Base-by-base conservation (phyloP, 2,888 invertebrate genomes). In the Trachelus troglodyta region DNA sequence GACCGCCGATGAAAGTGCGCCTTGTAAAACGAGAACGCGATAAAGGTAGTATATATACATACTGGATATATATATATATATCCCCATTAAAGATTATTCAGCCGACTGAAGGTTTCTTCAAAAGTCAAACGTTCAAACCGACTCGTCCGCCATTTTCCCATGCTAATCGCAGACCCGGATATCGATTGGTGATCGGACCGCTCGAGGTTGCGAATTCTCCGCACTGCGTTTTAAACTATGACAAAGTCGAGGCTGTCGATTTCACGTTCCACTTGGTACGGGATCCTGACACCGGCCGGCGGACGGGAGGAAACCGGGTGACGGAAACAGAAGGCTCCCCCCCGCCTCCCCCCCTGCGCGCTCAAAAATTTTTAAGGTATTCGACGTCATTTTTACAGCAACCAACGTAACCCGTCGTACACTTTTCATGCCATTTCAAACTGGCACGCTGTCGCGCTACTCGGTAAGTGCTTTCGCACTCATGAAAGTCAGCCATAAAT, bases 71-170 rank as follows among this genome's bases (percentile, higher is more conserved):
- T 56, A 33, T 34, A 40, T 71, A 33, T 35, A 73, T 73, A 31
- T 34, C 9, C 15, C 69, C 69, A 12, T 15, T 56, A 71, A 75
- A 73, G 71, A 31, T 56, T 75, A 73, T 75, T 68, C n/a, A 33
- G 30, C 34, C 15, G 34, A 34, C n/a, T 4, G 37, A 69, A 71
- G 69, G 35, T 40, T 74, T 35, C 74, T 75, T 12, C 35, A 76
- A 37, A 75, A 76, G 77, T 79, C 76, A 79, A 73, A 79, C 76
- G 77, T 76, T 76, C 76, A 73, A 75, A 76, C 73, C 75, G 69
- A 37, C 69, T 40, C 76, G 37, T 74, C 76, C 71, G 74, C 34
- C 69, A 56, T 56, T 56, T 56, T 56, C 56, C 23, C 56, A 56
- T 56, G 56, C 56, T 23, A 56, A 56, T 56, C 56, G 56, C 9